Conservation (phyloP, 92 coral and sea anemone species). For the Paramuricea clavata region DNA sequence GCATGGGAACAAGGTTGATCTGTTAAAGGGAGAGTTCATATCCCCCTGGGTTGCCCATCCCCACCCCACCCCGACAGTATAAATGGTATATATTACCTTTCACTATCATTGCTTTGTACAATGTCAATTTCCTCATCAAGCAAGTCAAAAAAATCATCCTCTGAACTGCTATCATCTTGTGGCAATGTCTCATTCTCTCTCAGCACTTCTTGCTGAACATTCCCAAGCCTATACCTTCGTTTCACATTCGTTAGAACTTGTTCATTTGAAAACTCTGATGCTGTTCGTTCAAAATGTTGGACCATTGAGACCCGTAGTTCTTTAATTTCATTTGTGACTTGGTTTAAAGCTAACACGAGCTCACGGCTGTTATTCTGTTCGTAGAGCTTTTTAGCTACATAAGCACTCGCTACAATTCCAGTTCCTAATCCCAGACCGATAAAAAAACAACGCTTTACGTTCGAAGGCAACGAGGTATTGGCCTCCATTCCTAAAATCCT, state of each 20-base stretch:
- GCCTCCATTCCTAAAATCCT: background rate
- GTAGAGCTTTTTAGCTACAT: conserved; percentile 62
- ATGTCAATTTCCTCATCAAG: conserved; percentile 15
- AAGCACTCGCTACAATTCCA: conserved; percentile 82
- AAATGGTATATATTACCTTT: background rate
- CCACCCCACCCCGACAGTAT: too few species aligned
- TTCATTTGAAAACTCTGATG: conserved; percentile 31
- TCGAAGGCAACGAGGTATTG: background rate
- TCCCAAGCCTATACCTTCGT: background rate
- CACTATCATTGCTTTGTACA: background rate
- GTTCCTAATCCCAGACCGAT: conserved; percentile 88
- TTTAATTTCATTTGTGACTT: conserved; percentile 77
- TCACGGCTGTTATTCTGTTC: conserved; percentile 56
- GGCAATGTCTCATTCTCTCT: background rate
- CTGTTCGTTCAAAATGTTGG: conserved; percentile 16
- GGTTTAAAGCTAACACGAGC: conserved; percentile 73
- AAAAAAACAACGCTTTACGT: conserved; percentile 53
- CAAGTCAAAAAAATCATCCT: conserved; percentile 19
- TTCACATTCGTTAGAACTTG: conserved; percentile 8
- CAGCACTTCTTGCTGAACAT: background rate
- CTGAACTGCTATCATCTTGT: conserved; percentile 28
- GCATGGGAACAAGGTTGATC: too few species aligned
- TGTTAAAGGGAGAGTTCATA: too few species aligned
- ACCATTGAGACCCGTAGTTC: conserved; percentile 56
- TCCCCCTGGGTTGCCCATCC: background rate